phyloP scores from a whole-genome alignment of 2,113 vertebrate genomes.

The Holacanthus passer region DNA sequence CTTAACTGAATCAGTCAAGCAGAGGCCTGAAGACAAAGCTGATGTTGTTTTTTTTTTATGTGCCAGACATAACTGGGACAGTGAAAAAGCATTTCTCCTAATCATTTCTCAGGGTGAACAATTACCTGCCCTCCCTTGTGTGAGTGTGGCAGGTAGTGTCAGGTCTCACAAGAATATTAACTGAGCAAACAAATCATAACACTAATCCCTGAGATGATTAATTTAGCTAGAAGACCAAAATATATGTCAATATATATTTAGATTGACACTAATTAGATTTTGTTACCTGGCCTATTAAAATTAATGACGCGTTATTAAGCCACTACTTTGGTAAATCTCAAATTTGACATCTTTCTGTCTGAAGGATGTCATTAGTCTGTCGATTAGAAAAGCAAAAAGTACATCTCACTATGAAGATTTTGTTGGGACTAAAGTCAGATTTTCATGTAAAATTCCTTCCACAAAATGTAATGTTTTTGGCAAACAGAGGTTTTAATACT shows the following conservation, averaged over 20 bases:
- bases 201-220: not conserved
- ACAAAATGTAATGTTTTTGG: conserved; percentile 20
- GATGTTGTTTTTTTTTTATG: not conserved
- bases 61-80: not conserved
- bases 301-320: not conserved
- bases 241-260: too few species aligned
- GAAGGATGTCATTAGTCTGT: not conserved
- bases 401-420: not conserved
- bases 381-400: not conserved
- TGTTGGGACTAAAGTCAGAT: too few species aligned
- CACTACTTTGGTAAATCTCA: not conserved
- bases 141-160: not conserved
- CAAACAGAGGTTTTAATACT: conserved; percentile 20
- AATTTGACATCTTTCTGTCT: not conserved
- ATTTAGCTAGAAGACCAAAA: not conserved
- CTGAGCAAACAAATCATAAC: too few species aligned
- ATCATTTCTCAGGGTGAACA: not conserved
- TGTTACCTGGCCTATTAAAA: not conserved
- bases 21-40: not conserved
- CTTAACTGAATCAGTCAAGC: not conserved
- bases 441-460: not conserved
- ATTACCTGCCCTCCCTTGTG: not conserved
- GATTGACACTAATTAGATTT: not conserved
- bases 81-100: not conserved
- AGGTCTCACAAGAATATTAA: not conserved